phyloP scores from a whole-genome alignment of 2,797 vertebrate genomes.

The Tachyglossus aculeatus region DNA sequence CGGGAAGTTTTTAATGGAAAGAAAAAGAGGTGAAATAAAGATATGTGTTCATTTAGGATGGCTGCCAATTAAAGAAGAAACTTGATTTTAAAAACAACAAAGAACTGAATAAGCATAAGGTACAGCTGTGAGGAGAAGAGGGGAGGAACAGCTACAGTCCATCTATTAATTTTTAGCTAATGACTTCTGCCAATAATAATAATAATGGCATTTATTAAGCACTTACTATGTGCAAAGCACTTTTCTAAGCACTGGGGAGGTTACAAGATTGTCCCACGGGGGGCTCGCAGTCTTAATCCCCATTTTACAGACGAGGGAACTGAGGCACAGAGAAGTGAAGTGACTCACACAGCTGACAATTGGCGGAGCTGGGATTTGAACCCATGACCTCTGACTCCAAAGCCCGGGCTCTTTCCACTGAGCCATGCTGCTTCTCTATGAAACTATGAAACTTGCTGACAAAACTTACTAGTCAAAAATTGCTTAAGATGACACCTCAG shows the following conservation, averaged over 20 bases:
- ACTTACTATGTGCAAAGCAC: too few relatives aligned
- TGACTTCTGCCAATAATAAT: conserved; percentile 29
- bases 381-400: too few relatives aligned
- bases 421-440: too few relatives aligned
- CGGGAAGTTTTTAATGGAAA: conserved; percentile 36
- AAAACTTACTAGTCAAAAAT: conserved; percentile 37
- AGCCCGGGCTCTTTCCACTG: too few relatives aligned
- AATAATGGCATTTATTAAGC: too few relatives aligned
- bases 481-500: conserved; percentile 48
- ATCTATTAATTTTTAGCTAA: conserved; percentile 40
- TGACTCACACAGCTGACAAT: too few relatives aligned
- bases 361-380: too few relatives aligned
- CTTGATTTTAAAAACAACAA: conserved; percentile 58
- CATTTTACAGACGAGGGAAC: too few relatives aligned
- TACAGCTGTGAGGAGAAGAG: neutral
- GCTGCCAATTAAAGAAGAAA: conserved; percentile 57
- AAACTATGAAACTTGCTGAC: conserved; percentile 24
- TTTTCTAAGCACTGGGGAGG: too few relatives aligned
- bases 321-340: too few relatives aligned
- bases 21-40: conserved; percentile 34
- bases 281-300: too few relatives aligned
- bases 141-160: conserved; percentile 54
- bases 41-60: conserved; percentile 50
- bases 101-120: conserved; percentile 42
- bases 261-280: too few relatives aligned